These are phyloP conservation scores for Anoplius nigerrimus DNA, from an alignment of 2,888 invertebrate genomes.

Conservation along the genomic window DNA sequence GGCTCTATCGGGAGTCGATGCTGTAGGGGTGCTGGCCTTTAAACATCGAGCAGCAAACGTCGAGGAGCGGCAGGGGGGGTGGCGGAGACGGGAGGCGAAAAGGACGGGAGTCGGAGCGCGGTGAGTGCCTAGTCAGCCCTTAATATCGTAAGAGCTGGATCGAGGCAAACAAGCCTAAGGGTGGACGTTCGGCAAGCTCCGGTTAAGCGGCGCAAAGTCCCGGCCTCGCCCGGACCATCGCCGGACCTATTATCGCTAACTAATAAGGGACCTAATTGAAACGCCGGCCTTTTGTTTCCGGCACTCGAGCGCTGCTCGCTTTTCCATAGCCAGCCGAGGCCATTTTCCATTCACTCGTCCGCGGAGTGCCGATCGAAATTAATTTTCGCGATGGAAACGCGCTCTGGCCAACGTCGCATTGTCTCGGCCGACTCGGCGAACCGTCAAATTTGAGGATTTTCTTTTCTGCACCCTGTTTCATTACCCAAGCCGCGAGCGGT, in stretches of 20 bases:
- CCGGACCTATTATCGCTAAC: slow-evolving; percentile 72
- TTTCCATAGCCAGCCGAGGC: slow-evolving; percentile 41
- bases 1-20: neutral
- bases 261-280: slow-evolving; percentile 74
- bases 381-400: slow-evolving; percentile 42
- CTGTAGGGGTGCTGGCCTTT: slow-evolving; percentile 7
- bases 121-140: slow-evolving; percentile 73
- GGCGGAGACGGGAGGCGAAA: neutral
- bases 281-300: slow-evolving; percentile 67
- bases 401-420: neutral
- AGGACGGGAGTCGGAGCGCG: slow-evolving; percentile 25
- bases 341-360: neutral
- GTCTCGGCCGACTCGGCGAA: no score
- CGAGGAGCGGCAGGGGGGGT: neutral
- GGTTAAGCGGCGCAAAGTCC: slow-evolving; percentile 71
- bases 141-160: slow-evolving; percentile 74
- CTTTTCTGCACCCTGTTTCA: no score
- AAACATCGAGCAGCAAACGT: neutral
- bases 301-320: slow-evolving; percentile 40
- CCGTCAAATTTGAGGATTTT: no score
- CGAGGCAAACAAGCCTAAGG: slow-evolving; percentile 70
- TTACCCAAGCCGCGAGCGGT: no score
- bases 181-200: slow-evolving; percentile 62
- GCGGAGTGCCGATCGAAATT: slow-evolving; percentile 47
- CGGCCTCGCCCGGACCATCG: slow-evolving; percentile 49